These are phyloP conservation scores for Apodemus sylvaticus DNA, from an alignment of 2,113 vertebrate genomes.

Conservation along the genomic window DNA sequence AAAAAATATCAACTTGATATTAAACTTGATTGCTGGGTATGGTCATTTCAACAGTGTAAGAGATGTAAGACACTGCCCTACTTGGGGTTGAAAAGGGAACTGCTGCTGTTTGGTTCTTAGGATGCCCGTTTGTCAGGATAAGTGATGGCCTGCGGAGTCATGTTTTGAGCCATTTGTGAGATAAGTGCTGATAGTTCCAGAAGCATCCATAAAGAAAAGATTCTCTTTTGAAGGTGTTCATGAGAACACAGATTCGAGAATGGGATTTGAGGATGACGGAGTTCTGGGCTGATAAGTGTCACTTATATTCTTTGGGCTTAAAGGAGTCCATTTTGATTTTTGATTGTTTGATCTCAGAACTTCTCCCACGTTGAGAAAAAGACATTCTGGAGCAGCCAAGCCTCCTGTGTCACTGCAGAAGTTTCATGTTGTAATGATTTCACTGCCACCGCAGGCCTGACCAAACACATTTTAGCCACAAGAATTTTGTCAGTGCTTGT, in stretches of 20 bases:
- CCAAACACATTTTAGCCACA: slow-evolving; percentile 8
- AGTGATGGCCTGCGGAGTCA: not conserved
- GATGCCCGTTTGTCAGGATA: not conserved
- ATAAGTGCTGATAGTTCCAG: not conserved
- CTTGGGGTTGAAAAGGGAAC: slow-evolving; percentile 15
- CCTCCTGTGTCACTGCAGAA: slow-evolving; percentile 68
- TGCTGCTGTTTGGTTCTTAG: not conserved
- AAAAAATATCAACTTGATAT: not conserved
- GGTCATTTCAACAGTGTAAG: not conserved
- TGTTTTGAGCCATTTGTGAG: not conserved
- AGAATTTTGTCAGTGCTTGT: not conserved
- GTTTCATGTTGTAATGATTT: not conserved
- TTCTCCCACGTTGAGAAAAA: slow-evolving; percentile 73
- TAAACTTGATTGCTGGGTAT: not conserved
- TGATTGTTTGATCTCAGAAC: slow-evolving; percentile 13
- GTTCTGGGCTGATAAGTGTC: not conserved
- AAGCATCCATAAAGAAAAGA: slow-evolving; percentile 15
- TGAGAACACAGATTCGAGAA: not conserved
- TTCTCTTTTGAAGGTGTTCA: not conserved
- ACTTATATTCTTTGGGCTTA: not conserved
- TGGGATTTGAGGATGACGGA: not conserved
- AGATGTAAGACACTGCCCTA: not conserved
- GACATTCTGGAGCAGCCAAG: slow-evolving; percentile 79
- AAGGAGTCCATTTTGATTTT: not conserved
- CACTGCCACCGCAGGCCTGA: not conserved